phyloP scores from a whole-genome alignment of 92 coral and sea anemone genomes.

The Zoanthus sociatus region DNA sequence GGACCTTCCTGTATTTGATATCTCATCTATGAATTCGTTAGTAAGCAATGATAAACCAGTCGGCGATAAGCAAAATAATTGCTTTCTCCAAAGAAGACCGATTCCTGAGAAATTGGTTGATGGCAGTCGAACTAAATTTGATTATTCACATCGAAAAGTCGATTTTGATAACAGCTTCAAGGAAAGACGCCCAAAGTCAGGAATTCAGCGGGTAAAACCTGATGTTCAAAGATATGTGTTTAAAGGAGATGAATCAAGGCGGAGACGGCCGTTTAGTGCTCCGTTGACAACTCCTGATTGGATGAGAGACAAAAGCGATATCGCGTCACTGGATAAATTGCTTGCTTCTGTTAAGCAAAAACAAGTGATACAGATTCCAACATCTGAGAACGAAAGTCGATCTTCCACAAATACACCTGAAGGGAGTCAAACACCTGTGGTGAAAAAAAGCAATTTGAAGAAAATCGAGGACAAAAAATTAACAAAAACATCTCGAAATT shows the following conservation, averaged over 20 bases:
- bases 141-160: background rate
- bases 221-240: background rate
- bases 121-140: conserved; percentile 11
- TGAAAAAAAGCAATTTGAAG: conserved; percentile 4
- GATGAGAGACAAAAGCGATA: conserved; percentile 32
- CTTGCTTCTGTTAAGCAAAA: conserved; percentile 28
- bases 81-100: background rate
- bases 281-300: conserved; percentile 71
- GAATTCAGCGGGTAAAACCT: conserved; percentile 31
- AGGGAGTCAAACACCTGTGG: background rate
- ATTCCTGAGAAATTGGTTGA: conserved; percentile 40
- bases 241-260: background rate
- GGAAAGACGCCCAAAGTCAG: conserved; percentile 10
- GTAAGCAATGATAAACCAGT: background rate
- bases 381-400: conserved; percentile 51
- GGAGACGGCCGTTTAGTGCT: conserved; percentile 73
- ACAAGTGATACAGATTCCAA: conserved; percentile 67
- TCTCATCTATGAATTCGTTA: conserved; percentile 19
- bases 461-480: background rate
- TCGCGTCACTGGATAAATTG: conserved; percentile 12
- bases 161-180: background rate
- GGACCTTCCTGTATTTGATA: conserved; percentile 24
- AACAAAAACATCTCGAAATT: background rate
- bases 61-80: background rate
- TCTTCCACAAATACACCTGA: conserved; percentile 21